Evolutionary conservation across 2,113 vertebrate species (phyloP).

Genomic region (Paramormyrops kingsleyae): DNA sequence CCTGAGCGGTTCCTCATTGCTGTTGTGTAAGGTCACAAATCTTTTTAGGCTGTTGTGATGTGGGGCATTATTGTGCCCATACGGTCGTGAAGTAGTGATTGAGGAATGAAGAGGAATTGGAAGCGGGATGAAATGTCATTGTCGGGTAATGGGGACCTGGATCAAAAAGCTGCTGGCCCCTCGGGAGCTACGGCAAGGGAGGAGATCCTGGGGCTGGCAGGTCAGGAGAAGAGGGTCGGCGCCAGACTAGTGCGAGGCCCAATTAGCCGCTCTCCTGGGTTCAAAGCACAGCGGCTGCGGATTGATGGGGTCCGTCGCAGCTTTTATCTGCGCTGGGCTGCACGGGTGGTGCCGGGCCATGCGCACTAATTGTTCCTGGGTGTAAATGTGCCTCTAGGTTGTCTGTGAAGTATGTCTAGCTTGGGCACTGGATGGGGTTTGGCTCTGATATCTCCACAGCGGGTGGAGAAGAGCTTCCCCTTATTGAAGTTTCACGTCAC

Average conservation of each 20-base stretch:
- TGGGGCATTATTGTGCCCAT: not conserved
- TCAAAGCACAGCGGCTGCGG: constrained; percentile 9
- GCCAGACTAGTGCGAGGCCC: not conserved
- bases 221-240: not conserved
- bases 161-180: not conserved
- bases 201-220: not conserved
- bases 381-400: not conserved
- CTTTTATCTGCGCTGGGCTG: not conserved
- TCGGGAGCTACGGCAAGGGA: not conserved
- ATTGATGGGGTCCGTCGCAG: constrained; percentile 10
- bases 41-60: not conserved
- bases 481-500: not conserved
- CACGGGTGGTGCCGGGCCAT: not conserved
- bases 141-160: not conserved
- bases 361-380: not conserved
- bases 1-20: not conserved
- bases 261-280: constrained; percentile 3
- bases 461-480: not conserved
- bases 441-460: not conserved
- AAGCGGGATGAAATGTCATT: not conserved
- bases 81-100: not conserved
- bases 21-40: not conserved
- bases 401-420: not conserved
- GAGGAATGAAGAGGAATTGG: not conserved
- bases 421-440: not conserved